A percentile compares a stretch with the other conserved stretches of the same genome.
phyloP scores from a whole-genome alignment of 2,113 vertebrate species.

The Speoplatyrhinus poulsoni region DNA sequence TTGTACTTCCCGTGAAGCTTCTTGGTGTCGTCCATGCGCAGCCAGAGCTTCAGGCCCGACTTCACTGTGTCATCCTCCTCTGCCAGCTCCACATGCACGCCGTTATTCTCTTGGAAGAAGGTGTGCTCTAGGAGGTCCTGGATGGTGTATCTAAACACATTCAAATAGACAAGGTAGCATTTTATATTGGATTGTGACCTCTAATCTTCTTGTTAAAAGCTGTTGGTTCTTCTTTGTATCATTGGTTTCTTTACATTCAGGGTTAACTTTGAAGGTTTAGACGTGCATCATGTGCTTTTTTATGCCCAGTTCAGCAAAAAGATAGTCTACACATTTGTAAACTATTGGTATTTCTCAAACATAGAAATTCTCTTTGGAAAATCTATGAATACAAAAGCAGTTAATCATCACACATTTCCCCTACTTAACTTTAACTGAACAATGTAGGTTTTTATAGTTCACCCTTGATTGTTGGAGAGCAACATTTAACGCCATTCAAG shows the following conservation, averaged over 20 bases:
- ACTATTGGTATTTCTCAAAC: neutral
- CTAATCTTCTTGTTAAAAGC: no score
- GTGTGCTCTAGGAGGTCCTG: conserved; percentile 92
- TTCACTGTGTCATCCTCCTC: conserved; percentile 92
- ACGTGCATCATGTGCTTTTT: no score
- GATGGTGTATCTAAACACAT: conserved; percentile 86
- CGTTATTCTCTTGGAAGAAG: conserved; percentile 94
- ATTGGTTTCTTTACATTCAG: no score
- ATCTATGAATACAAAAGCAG: neutral
- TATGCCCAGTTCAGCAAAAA: no score
- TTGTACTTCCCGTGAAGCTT: conserved; percentile 91
- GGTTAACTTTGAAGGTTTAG: no score
- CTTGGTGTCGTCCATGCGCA: conserved; percentile 91
- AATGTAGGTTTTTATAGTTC: neutral
- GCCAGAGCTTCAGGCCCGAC: conserved; percentile 90
- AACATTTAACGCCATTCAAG: neutral
- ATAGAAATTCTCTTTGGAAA: neutral
- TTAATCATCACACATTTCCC: no score
- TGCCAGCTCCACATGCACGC: conserved; percentile 91
- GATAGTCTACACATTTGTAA: neutral
- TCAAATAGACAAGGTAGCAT: neutral
- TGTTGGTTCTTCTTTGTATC: no score
- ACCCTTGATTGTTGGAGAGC: neutral
- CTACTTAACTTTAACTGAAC: no score
- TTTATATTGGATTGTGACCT: no score